Conservation (phyloP, 2,888 invertebrate species). For the Melanchra persicariae region DNA sequence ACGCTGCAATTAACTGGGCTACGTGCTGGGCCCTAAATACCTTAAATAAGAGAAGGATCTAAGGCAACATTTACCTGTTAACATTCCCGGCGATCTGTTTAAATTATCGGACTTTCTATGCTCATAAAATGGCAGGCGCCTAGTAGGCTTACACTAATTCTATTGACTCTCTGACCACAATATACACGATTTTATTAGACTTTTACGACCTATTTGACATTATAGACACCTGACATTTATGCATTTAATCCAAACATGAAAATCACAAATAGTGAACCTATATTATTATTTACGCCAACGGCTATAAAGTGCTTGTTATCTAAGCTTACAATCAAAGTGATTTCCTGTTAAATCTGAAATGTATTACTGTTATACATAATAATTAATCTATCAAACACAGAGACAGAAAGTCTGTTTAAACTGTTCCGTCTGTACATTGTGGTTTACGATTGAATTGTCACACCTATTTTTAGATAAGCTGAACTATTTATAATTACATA, state of each 20-base stretch:
- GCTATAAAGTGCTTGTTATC: slow-evolving; percentile 43
- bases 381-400: slow-evolving; percentile 45
- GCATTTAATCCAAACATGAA: slow-evolving; percentile 51
- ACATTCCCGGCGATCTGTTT: not conserved
- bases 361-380: slow-evolving; percentile 50
- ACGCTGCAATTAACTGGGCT: not conserved
- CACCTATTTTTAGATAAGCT: not conserved
- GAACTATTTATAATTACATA: not conserved
- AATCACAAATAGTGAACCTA: slow-evolving; percentile 30
- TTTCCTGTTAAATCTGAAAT: slow-evolving; percentile 48
- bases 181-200: slow-evolving; percentile 33
- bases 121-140: not conserved
- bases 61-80: not conserved
- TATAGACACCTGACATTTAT: slow-evolving; percentile 38
- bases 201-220: slow-evolving; percentile 33
- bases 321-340: slow-evolving; percentile 47
- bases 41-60: too few relatives aligned
- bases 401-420: not conserved
- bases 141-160: slow-evolving; percentile 12
- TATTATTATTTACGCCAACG: slow-evolving; percentile 28
- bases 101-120: slow-evolving; percentile 10
- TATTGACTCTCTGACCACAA: slow-evolving; percentile 6
- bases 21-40: not conserved
- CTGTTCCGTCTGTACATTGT: slow-evolving; percentile 22
- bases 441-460: not conserved